Percentiles rank a stretch among this genome's conserved stretches.
phyloP scores from a whole-genome alignment of 1,140 invertebrate genomes.

The Anthonomus grandis region DNA sequence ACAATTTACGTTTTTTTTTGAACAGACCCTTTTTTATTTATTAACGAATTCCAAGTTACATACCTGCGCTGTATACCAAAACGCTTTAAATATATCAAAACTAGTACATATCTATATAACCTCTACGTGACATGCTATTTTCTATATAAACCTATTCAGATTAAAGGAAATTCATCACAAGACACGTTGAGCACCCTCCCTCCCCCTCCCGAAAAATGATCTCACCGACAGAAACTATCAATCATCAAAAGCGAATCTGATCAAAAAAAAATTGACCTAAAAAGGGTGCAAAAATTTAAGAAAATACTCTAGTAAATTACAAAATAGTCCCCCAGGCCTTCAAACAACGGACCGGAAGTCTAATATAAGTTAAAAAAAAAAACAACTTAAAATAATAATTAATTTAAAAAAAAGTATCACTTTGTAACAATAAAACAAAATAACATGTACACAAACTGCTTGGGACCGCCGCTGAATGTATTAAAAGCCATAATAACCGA shows the following conservation, averaged over 20 bases:
- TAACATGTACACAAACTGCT: constrained; percentile 45
- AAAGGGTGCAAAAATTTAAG: constrained; percentile 20
- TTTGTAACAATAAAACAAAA: constrained; percentile 46
- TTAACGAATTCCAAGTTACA: too few relatives aligned
- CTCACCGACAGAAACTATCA: constrained; percentile 46
- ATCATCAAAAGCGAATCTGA: not conserved
- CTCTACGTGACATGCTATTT: too few relatives aligned
- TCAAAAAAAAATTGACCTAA: constrained; percentile 12
- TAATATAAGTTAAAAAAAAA: constrained; percentile 29
- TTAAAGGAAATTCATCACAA: constrained; percentile 7
- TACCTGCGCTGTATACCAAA: too few relatives aligned
- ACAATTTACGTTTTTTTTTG: too few relatives aligned
- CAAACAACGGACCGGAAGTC: not conserved
- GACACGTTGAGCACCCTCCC: constrained; percentile 11
- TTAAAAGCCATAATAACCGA: too few relatives aligned
- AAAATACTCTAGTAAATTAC: constrained; percentile 28
- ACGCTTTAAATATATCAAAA: too few relatives aligned
- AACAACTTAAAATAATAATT: constrained; percentile 34
- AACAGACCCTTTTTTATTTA: too few relatives aligned
- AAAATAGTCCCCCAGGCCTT: constrained; percentile 31
- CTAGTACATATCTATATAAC: too few relatives aligned
- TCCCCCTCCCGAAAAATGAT: constrained; percentile 24
- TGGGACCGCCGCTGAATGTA: too few relatives aligned
- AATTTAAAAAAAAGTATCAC: constrained; percentile 42
- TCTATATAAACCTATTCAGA: too few relatives aligned